Percentiles rank a stretch among this genome's conserved stretches.
phyloP scores from a whole-genome alignment of 2,113 vertebrate genomes.

The Rousettus leschenaultii region DNA sequence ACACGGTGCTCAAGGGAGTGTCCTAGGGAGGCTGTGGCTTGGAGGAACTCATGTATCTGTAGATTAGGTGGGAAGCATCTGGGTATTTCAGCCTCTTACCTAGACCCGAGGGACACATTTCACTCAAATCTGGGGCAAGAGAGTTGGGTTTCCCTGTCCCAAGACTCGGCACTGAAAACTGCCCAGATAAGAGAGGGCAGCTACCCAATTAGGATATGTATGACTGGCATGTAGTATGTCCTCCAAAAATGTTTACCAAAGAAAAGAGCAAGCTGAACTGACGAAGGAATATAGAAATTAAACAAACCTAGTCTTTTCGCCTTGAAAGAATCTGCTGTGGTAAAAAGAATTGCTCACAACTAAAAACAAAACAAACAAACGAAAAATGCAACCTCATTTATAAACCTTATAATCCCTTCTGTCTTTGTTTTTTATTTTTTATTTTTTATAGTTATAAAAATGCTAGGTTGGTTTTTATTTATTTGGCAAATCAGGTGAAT shows the following conservation, averaged over 20 bases:
- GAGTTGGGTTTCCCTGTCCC: neutral
- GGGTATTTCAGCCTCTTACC: neutral
- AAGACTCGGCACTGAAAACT: neutral
- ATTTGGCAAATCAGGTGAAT: neutral
- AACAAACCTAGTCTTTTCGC: neutral
- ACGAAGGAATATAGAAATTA: neutral
- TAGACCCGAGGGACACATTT: neutral
- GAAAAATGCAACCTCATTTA: neutral
- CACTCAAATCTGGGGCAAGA: neutral
- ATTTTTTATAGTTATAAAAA: neutral
- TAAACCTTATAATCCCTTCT: neutral
- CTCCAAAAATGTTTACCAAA: neutral
- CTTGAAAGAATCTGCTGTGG: neutral
- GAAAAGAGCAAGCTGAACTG: neutral
- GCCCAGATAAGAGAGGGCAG: neutral
- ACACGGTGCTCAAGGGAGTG: accelerated
- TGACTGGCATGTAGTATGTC: neutral
- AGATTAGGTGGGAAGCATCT: neutral
- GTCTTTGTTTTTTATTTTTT: neutral
- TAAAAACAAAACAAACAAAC: neutral
- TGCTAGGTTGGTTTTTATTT: neutral
- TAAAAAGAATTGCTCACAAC: neutral
- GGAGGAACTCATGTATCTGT: neutral
- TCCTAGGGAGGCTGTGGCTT: neutral
- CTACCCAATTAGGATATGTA: neutral